phyloP scores from a whole-genome alignment of 1,140 invertebrate genomes.

The Babylonia areolata region DNA sequence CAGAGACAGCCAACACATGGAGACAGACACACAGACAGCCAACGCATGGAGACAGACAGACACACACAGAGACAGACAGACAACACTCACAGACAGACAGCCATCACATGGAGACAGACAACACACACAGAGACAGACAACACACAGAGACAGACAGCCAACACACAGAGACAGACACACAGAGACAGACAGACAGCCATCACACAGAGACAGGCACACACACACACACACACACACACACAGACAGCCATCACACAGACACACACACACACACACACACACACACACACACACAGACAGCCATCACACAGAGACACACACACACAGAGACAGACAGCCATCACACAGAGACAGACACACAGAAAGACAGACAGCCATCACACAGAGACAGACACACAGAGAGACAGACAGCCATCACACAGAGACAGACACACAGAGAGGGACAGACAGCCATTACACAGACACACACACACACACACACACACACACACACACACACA shows the following conservation, averaged over 20 bases:
- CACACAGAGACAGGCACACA: neutral
- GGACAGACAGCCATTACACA: no score
- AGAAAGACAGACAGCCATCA: neutral
- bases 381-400: neutral
- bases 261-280: neutral
- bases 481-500: neutral
- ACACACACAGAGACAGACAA: neutral
- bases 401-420: neutral
- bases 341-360: constrained; percentile 15
- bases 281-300: neutral
- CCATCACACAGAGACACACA: neutral
- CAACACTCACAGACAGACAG: neutral
- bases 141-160: no score
- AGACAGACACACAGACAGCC: neutral
- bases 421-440: neutral
- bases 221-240: neutral
- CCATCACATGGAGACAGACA: no score
- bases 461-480: neutral
- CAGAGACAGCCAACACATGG: no score
- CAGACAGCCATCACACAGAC: neutral
- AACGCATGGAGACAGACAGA: no score
- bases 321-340: constrained; percentile 6
- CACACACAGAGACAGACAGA: neutral
- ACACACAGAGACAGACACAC: neutral
- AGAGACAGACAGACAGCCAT: neutral